A percentile compares a stretch with the other conserved stretches of the same genome.
Evolutionary conservation across 2,888 invertebrate genomes (phyloP).

Genomic region (Malachius bipustulatus): DNA sequence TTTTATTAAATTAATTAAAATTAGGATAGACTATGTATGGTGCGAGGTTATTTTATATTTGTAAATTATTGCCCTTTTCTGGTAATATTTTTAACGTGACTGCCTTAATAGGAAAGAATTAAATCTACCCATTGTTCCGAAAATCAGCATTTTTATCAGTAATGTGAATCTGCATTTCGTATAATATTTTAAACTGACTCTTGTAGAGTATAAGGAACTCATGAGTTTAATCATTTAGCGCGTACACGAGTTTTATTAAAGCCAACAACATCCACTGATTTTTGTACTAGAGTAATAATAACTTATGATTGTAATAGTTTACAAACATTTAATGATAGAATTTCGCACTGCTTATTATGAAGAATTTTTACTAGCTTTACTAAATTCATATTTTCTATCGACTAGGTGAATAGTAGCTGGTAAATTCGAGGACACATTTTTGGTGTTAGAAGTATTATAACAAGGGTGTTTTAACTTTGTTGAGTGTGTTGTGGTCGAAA

Average conservation of each 20-base stretch:
- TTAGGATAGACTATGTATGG: slow-evolving; percentile 16
- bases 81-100: slow-evolving; percentile 12
- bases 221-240: slow-evolving; percentile 13
- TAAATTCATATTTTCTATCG: slow-evolving; percentile 1
- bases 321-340: slow-evolving; percentile 22
- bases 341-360: slow-evolving; percentile 23
- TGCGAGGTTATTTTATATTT: slow-evolving; percentile 22
- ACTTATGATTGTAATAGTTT: slow-evolving; percentile 24
- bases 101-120: slow-evolving; percentile 22
- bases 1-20: slow-evolving; percentile 13
- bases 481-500: too few relatives aligned
- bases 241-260: slow-evolving; percentile 7
- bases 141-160: too few relatives aligned
- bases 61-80: slow-evolving; percentile 22
- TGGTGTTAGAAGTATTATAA: background rate
- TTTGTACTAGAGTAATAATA: too few relatives aligned
- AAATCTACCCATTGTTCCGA: too few relatives aligned
- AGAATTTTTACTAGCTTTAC: slow-evolving; percentile 20
- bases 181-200: slow-evolving; percentile 20
- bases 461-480: too few relatives aligned
- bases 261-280: too few relatives aligned
- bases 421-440: background rate
- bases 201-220: slow-evolving; percentile 19
- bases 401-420: too few relatives aligned
- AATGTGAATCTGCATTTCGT: too few relatives aligned